Base-by-base conservation (phyloP, 2,113 vertebrate genomes). In the Glaucomys volans region DNA sequence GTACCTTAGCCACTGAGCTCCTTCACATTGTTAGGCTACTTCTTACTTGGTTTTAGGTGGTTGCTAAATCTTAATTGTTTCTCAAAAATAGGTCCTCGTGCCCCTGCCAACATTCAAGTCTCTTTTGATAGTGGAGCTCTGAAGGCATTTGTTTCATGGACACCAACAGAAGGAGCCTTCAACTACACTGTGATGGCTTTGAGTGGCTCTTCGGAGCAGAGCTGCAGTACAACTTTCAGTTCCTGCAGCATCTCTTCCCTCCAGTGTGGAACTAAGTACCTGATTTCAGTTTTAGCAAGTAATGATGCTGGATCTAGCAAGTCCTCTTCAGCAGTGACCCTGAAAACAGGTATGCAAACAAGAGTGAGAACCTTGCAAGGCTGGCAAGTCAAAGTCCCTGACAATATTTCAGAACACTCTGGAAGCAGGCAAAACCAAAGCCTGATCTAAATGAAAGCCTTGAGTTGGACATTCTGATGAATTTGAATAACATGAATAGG, bases 231-330 rank as follows among this genome's bases (percentile, higher is more conserved):
- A 0, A 17, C 35, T 5, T 96, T 92, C 9, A 97, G 67, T 47
- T 98, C 97, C 97, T 99, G 99, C 66, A 83, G 72, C 62, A 98
- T 99, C 91, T 71, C 92, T 2, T 98, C 99, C 0, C 98, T 99
- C n/a, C 98, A 93, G 10, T 99, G 99, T 30, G 96, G 99, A 40
- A 98, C 99, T 72, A 99, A 99, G 66, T 98, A 99, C 92, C 94
- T 97, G 0, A 62, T 99, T 79, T 97, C 96, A 4, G 99, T 99
- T 62, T 95, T 84, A 20, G 99, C 99, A 18, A 90, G 96, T 35
- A 99, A 99, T 26, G 94, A 97, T 0, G 99, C 99, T 6, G 99
- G 99, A 50, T 96, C 98, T 81, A 99, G 99, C 96, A 83, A 47
- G 30, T 99, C 99, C 10, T 98, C 99, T 4, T 71, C 97, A 1